These are phyloP conservation scores for Thripadectes ignobilis DNA, from an alignment of 2,797 vertebrate species.

Conservation along the genomic window DNA sequence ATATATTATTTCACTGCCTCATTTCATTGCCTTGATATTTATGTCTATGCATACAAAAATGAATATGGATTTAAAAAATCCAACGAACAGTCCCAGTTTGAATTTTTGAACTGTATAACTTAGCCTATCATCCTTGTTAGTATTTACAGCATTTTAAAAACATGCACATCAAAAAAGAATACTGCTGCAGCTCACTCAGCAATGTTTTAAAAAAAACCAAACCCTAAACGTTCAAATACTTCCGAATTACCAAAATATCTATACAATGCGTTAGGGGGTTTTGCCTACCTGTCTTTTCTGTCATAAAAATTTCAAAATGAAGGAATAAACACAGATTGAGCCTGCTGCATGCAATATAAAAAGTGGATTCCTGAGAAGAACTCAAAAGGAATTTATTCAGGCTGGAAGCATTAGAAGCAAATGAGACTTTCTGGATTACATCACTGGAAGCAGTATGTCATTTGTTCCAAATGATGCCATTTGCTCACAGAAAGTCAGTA, in stretches of 20 bases:
- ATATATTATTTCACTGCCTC: background rate
- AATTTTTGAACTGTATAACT: background rate
- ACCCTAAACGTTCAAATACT: background rate
- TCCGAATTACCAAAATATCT: background rate
- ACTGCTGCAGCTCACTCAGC: background rate
- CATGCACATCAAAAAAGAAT: background rate
- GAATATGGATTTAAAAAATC: rapidly evolving
- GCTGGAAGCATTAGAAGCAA: constrained; percentile 27
- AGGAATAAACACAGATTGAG: background rate
- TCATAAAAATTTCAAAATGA: background rate
- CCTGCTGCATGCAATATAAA: background rate
- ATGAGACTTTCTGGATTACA: constrained; percentile 35
- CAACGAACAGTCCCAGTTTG: background rate
- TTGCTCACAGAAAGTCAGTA: constrained; percentile 39
- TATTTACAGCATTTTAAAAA: background rate
- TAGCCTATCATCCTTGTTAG: background rate
- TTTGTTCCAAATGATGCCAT: constrained; percentile 55
- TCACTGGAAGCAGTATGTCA: constrained; percentile 32
- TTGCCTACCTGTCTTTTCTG: background rate
- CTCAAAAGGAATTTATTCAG: constrained; percentile 20
- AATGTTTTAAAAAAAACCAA: background rate
- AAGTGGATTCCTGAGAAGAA: constrained; percentile 13
- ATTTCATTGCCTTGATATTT: background rate
- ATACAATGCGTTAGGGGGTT: background rate
- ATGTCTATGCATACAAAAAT: background rate